phyloP scores from a whole-genome alignment of 2,113 vertebrate genomes.

The Ginglymostoma cirratum region DNA sequence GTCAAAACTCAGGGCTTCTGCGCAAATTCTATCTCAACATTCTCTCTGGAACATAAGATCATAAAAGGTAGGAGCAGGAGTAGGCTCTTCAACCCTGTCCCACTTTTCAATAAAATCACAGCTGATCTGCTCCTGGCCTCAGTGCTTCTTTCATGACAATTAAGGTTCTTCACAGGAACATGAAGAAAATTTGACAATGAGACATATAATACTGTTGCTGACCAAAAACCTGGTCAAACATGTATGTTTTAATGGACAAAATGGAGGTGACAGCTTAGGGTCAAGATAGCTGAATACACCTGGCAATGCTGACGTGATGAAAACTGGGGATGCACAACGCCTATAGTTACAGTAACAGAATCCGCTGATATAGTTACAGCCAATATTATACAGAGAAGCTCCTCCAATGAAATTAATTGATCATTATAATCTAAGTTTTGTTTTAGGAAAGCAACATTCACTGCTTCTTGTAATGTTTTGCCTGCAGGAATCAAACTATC shows the following conservation, averaged over 20 bases:
- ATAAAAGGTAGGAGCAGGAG: too few relatives aligned
- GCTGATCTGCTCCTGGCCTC: too few relatives aligned
- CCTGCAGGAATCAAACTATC: background rate
- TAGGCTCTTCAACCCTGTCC: too few relatives aligned
- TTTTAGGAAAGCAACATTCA: background rate
- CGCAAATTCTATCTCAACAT: background rate
- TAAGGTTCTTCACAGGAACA: background rate
- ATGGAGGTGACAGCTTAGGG: background rate
- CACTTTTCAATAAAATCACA: too few relatives aligned
- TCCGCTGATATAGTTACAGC: background rate
- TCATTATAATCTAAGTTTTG: background rate
- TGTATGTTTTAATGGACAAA: background rate
- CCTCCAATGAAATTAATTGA: background rate
- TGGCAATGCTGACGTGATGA: background rate
- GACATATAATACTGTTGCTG: background rate
- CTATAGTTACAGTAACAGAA: background rate
- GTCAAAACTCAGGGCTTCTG: background rate
- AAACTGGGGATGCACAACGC: background rate
- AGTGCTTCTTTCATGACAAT: too few relatives aligned
- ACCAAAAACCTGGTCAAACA: background rate
- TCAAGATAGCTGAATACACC: background rate
- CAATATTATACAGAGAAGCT: background rate
- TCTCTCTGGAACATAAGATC: too few relatives aligned
- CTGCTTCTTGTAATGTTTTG: background rate
- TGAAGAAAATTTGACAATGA: background rate